A percentile compares a stretch with the other conserved stretches of the same genome.
Evolutionary conservation across 2,888 invertebrate genomes (phyloP).

Genomic region (Invenusta paracnida): DNA sequence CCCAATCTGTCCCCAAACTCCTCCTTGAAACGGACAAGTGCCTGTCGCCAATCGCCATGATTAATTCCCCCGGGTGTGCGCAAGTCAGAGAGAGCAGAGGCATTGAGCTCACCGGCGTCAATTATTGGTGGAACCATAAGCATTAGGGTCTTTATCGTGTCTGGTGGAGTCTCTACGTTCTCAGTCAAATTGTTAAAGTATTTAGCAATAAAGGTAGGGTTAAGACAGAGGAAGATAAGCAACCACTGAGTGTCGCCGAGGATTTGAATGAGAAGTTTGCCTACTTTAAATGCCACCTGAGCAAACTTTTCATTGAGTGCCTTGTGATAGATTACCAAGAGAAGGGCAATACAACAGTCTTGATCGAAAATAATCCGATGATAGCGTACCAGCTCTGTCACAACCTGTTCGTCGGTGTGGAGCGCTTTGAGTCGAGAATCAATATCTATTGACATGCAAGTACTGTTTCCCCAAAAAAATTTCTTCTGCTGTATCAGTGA

Average conservation of each 20-base stretch:
- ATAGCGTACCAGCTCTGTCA: neutral
- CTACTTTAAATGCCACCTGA: neutral
- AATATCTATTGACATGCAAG: slow-evolving; percentile 3
- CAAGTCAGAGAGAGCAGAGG: neutral
- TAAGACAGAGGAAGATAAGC: neutral
- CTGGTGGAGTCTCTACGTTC: neutral
- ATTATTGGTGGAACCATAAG: neutral
- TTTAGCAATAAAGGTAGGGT: neutral
- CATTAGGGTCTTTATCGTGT: neutral
- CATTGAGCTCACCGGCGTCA: neutral
- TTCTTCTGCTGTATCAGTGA: neutral
- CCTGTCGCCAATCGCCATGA: neutral
- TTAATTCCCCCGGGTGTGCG: neutral
- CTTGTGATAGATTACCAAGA: neutral
- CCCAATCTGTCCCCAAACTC: neutral
- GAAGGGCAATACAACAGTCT: slow-evolving; percentile 31
- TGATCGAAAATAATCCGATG: neutral
- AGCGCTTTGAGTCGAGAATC: neutral
- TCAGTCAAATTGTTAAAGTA: neutral
- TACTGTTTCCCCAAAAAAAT: slow-evolving; percentile 5
- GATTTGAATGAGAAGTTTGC: neutral
- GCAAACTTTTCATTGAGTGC: neutral
- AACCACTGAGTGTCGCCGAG: neutral
- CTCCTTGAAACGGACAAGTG: neutral
- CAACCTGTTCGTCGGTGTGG: neutral